Evolutionary conservation across 2,888 invertebrate species (phyloP).

Genomic region (Phyllotreta striolata): DNA sequence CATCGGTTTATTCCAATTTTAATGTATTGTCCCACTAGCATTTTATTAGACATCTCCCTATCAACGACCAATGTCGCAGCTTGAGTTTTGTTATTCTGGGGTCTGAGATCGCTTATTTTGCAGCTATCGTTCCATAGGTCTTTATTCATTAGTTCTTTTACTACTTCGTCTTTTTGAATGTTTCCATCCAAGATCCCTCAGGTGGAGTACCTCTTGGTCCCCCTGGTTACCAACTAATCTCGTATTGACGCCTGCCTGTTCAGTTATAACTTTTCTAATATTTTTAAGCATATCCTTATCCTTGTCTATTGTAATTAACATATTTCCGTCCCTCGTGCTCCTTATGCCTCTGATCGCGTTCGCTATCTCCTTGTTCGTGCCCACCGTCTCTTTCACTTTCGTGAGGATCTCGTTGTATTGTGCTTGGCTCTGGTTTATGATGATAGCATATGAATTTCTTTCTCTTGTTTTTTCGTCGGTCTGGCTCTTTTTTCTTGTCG

Average conservation of each 20-base stretch:
- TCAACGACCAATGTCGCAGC: background rate
- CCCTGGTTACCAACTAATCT: background rate
- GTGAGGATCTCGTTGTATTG: background rate
- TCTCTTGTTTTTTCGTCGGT: no score
- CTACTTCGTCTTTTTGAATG: no score
- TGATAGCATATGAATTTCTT: background rate
- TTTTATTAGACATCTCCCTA: background rate
- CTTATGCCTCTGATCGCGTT: background rate
- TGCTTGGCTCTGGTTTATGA: background rate
- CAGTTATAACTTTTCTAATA: background rate
- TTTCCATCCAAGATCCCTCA: no score
- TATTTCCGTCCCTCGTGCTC: constrained; percentile 8
- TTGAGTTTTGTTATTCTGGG: no score
- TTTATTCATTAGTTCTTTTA: no score
- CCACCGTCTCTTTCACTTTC: background rate
- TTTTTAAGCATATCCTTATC: background rate
- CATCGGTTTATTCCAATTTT: constrained; percentile 2
- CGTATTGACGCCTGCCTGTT: background rate
- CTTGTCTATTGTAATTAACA: constrained; percentile 6
- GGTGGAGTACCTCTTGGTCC: no score
- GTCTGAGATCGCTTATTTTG: no score
- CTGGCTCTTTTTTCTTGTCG: background rate
- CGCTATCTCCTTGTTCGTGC: background rate
- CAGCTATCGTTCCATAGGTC: no score
- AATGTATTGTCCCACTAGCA: background rate